These are phyloP conservation scores for Drosophila orosa DNA, from an alignment of 1,140 invertebrate species.

Conservation along the genomic window DNA sequence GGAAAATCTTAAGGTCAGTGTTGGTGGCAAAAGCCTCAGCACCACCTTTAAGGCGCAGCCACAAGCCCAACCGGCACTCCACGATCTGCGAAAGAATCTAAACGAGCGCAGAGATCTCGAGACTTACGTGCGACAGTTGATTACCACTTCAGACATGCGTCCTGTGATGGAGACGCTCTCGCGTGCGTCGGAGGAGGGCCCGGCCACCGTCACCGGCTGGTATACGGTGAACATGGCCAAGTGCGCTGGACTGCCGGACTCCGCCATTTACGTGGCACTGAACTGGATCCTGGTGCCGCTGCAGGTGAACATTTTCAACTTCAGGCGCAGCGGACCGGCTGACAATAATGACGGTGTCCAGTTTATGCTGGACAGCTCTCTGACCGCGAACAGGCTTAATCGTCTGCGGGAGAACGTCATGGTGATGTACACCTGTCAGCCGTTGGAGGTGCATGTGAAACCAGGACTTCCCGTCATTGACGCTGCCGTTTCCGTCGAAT, in stretches of 20 bases:
- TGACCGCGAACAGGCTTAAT: conserved; percentile 48
- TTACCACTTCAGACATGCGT: neutral
- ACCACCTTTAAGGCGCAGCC: conserved; percentile 11
- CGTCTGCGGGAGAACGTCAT: conserved; percentile 18
- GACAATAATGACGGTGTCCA: neutral
- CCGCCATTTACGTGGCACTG: conserved; percentile 26
- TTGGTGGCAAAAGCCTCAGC: neutral
- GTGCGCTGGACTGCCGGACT: conserved; percentile 21
- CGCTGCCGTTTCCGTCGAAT: neutral
- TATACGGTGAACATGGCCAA: conserved; percentile 37
- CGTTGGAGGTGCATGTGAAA: conserved; percentile 16
- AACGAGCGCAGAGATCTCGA: neutral
- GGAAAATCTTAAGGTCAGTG: neutral
- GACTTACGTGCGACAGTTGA: neutral
- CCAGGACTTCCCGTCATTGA: conserved; percentile 14
- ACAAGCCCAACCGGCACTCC: neutral
- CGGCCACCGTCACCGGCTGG: conserved; percentile 41
- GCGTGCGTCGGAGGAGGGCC: neutral
- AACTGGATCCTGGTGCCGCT: conserved; percentile 48
- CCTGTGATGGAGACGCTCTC: conserved; percentile 21
- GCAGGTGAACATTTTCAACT: conserved; percentile 33
- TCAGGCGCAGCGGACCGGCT: conserved; percentile 17
- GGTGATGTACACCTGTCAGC: conserved; percentile 13
- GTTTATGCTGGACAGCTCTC: conserved; percentile 45
- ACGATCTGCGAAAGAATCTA: conserved; percentile 21